These are phyloP conservation scores for Psammodynastes pulverulentus DNA, from an alignment of 2,113 vertebrate species.

Conservation along the genomic window DNA sequence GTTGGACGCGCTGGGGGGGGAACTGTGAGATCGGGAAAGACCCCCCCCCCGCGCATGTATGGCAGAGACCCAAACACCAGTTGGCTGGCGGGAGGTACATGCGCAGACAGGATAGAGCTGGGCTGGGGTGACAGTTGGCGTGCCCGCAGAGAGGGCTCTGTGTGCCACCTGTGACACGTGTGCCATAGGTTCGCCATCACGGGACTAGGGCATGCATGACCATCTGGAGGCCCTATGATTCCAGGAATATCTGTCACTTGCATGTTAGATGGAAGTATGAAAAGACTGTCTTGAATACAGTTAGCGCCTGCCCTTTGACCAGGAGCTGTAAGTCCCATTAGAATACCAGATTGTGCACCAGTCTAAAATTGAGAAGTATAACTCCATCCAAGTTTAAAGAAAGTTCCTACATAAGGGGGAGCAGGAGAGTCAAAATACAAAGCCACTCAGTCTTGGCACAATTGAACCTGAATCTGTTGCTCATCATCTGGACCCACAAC, in stretches of 20 bases:
- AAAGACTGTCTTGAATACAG: neutral
- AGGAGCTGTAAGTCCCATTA: neutral
- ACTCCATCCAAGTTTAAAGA: neutral
- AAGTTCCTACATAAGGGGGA: neutral
- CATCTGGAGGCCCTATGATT: neutral
- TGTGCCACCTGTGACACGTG: no score
- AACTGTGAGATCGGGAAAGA: no score
- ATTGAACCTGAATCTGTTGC: neutral
- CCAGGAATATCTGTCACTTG: neutral
- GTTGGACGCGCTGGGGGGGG: no score
- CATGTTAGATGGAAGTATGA: neutral
- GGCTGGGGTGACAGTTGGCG: no score
- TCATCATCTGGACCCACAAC: neutral
- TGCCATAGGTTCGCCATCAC: no score
- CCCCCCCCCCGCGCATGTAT: no score
- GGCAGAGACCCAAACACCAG: no score
- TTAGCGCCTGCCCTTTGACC: neutral
- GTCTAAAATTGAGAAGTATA: neutral
- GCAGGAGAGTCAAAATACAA: neutral
- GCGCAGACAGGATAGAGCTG: no score
- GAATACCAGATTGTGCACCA: neutral
- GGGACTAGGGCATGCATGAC: neutral
- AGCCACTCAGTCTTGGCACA: neutral
- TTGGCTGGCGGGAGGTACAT: no score
- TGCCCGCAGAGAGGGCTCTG: no score